Evolutionary conservation across 2,797 vertebrate genomes (phyloP).

Genomic region (Psittacula derbiana): DNA sequence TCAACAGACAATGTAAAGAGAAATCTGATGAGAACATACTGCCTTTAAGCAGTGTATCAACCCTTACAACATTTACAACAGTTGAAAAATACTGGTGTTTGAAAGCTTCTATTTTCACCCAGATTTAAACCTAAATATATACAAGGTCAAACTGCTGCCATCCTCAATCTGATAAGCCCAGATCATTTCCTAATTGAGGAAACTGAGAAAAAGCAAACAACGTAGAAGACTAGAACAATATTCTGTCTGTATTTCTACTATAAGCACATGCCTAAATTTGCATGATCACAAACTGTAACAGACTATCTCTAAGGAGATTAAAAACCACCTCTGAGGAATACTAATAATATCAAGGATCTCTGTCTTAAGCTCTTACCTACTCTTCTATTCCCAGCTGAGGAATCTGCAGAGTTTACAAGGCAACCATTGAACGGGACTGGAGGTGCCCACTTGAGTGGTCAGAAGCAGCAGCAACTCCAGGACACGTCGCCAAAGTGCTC

Average conservation of each 20-base stretch:
- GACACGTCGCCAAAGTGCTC: rapidly evolving
- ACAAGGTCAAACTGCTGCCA: not conserved
- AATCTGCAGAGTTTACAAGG: not conserved
- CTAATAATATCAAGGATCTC: not conserved
- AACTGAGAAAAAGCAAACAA: not conserved
- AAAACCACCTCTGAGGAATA: not conserved
- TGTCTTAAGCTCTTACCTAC: not conserved
- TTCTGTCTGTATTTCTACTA: not conserved
- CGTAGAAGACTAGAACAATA: not conserved
- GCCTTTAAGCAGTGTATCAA: not conserved
- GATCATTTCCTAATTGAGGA: not conserved
- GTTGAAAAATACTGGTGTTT: not conserved
- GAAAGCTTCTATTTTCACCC: not conserved
- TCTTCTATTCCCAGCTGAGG: not conserved
- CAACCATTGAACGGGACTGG: not conserved
- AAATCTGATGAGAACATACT: not conserved
- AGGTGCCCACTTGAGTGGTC: not conserved
- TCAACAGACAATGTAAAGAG: not conserved
- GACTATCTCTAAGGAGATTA: not conserved
- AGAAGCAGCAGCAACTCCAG: not conserved
- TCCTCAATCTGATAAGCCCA: not conserved
- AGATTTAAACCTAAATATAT: not conserved
- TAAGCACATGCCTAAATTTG: not conserved
- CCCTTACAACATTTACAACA: not conserved
- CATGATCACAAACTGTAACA: not conserved